Evolutionary conservation across 2,888 invertebrate species (phyloP).

Genomic region (Timandra comae): DNA sequence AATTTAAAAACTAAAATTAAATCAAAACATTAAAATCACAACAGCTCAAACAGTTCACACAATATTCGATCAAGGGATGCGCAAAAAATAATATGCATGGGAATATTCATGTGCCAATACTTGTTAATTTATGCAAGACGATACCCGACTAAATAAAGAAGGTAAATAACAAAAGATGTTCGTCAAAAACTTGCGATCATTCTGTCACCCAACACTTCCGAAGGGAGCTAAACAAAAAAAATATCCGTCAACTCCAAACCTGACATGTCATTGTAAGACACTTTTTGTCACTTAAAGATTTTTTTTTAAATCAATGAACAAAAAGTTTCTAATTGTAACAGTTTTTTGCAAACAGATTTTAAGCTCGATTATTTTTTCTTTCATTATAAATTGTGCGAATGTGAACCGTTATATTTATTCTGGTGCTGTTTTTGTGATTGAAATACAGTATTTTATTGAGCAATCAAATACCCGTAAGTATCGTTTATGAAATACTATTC

Average conservation of each 20-base stretch:
- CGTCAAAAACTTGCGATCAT: constrained; percentile 66
- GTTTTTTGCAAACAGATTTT: constrained; percentile 67
- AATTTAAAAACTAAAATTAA: too few relatives aligned
- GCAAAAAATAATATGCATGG: constrained; percentile 55
- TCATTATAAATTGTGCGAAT: constrained; percentile 35
- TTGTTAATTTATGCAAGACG: constrained; percentile 75
- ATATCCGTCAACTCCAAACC: constrained; percentile 56
- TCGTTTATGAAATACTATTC: too few relatives aligned
- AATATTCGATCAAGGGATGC: constrained; percentile 18
- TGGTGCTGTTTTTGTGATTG: too few relatives aligned
- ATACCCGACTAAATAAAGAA: constrained; percentile 47
- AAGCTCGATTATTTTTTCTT: constrained; percentile 69
- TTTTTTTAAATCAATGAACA: constrained; percentile 63
- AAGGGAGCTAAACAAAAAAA: constrained; percentile 44
- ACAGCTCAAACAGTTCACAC: constrained; percentile 26
- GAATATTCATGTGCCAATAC: constrained; percentile 69
- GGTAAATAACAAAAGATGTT: constrained; percentile 54
- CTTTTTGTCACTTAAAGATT: constrained; percentile 66
- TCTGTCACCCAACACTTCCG: constrained; percentile 67
- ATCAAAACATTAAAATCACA: constrained; percentile 18
- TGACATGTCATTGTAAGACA: constrained; percentile 69
- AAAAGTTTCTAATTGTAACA: constrained; percentile 74
- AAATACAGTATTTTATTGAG: too few relatives aligned
- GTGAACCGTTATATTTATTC: constrained; percentile 35
- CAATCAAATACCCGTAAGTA: too few relatives aligned